Percentiles rank a stretch among this genome's conserved stretches.
These are phyloP conservation scores for Tetragonula carbonaria DNA, from an alignment of 2,888 invertebrate species.

Conservation along the genomic window DNA sequence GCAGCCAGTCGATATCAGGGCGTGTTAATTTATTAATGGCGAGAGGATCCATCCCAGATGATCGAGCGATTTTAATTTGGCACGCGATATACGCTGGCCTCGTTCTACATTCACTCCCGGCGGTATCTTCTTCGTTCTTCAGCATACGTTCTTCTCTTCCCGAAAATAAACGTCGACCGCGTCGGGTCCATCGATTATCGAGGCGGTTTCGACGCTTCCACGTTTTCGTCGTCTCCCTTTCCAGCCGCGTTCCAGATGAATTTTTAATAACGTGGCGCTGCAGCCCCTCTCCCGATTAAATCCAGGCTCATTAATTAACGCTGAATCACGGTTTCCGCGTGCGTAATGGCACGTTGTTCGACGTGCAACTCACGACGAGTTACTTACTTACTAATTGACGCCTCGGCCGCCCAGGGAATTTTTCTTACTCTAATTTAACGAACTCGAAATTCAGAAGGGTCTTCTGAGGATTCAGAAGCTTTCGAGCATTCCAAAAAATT, in stretches of 20 bases:
- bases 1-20: constrained; percentile 38
- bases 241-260: neutral
- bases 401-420: neutral
- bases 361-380: neutral
- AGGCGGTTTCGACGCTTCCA: neutral
- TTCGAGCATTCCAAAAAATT: too few relatives aligned
- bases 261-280: constrained; percentile 15
- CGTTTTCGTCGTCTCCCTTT: neutral
- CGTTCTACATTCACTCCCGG: constrained; percentile 50
- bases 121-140: constrained; percentile 7
- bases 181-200: constrained; percentile 11
- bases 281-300: constrained; percentile 1
- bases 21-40: constrained; percentile 67
- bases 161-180: constrained; percentile 6
- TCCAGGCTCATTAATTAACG: constrained; percentile 23
- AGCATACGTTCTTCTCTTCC: neutral
- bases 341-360: neutral
- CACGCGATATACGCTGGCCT: constrained; percentile 25
- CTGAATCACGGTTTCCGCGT: neutral
- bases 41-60: constrained; percentile 53
- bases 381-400: neutral
- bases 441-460: too few relatives aligned
- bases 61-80: constrained; percentile 46
- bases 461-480: too few relatives aligned
- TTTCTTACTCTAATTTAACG: too few relatives aligned